Evolutionary conservation across 2,888 invertebrate species (phyloP).

Genomic region (Chironomus riparius): DNA sequence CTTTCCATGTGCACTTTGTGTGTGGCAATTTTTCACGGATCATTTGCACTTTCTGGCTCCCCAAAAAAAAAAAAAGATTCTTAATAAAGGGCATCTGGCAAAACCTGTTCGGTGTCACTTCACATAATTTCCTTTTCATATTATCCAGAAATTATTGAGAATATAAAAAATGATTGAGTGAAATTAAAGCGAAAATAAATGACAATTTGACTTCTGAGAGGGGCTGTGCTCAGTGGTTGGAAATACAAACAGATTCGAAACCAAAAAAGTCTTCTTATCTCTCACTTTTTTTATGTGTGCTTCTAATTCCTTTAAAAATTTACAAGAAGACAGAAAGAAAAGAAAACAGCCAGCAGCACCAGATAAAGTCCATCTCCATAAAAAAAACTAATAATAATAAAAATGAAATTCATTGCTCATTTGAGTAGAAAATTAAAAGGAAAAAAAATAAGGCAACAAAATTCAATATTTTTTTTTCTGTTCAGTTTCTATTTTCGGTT

Average conservation of each 20-base stretch:
- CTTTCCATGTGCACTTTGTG: neutral
- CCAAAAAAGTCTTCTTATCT: neutral
- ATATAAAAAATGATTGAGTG: slow-evolving; percentile 26
- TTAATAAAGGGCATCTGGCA: slow-evolving; percentile 11
- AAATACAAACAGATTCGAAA: neutral
- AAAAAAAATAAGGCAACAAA: slow-evolving; percentile 8
- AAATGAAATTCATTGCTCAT: slow-evolving; percentile 27
- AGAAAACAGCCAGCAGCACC: neutral
- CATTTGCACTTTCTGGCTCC: slow-evolving; percentile 21
- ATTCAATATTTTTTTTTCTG: slow-evolving; percentile 24
- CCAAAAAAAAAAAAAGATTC: too few relatives aligned
- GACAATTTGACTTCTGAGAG: neutral
- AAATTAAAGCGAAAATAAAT: slow-evolving; percentile 19
- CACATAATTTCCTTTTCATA: slow-evolving; percentile 4
- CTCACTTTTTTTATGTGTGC: neutral
- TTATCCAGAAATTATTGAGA: slow-evolving; percentile 17
- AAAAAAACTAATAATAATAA: slow-evolving; percentile 26
- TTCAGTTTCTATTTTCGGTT: neutral
- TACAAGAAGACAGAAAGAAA: neutral
- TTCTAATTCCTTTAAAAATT: neutral
- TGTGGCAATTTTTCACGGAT: slow-evolving; percentile 23
- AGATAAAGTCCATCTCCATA: slow-evolving; percentile 17
- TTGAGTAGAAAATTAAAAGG: slow-evolving; percentile 27
- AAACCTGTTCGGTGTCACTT: slow-evolving; percentile 9
- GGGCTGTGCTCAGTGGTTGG: neutral